These are phyloP conservation scores for Platorchestia sp. DNA, from an alignment of 1,140 invertebrate species.

Conservation along the genomic window DNA sequence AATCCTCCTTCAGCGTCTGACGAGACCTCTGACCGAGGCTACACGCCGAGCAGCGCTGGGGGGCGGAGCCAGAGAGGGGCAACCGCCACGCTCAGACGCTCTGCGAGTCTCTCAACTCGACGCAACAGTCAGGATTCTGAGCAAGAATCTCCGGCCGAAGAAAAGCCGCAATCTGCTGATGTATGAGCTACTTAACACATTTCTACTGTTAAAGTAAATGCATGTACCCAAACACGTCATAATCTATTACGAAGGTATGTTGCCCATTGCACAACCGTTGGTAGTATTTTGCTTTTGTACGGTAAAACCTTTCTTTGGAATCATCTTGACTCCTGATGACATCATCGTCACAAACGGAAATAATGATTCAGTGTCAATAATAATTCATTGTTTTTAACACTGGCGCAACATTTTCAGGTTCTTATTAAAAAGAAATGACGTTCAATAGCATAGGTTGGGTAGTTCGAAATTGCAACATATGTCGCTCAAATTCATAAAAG, in stretches of 20 bases:
- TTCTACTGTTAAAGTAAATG: not conserved
- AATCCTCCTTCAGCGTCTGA: not conserved
- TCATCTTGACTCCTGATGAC: not conserved
- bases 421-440: not conserved
- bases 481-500: not conserved
- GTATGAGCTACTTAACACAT: not conserved
- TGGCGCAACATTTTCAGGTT: not conserved
- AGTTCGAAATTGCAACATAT: not conserved
- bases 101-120: not conserved
- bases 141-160: not conserved
- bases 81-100: not conserved
- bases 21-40: not conserved
- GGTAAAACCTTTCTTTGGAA: not conserved
- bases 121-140: not conserved
- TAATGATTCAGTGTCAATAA: not conserved
- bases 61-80: not conserved
- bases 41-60: conserved; percentile 33
- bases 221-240: not conserved
- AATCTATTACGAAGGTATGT: not conserved
- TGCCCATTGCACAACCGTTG: not conserved
- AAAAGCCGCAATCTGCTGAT: conserved; percentile 32
- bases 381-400: not conserved
- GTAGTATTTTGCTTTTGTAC: not conserved
- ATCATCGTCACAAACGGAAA: not conserved
- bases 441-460: not conserved